Evolutionary conservation across 2,113 vertebrate genomes (phyloP).

Genomic region (Lepisosteus osseus): DNA sequence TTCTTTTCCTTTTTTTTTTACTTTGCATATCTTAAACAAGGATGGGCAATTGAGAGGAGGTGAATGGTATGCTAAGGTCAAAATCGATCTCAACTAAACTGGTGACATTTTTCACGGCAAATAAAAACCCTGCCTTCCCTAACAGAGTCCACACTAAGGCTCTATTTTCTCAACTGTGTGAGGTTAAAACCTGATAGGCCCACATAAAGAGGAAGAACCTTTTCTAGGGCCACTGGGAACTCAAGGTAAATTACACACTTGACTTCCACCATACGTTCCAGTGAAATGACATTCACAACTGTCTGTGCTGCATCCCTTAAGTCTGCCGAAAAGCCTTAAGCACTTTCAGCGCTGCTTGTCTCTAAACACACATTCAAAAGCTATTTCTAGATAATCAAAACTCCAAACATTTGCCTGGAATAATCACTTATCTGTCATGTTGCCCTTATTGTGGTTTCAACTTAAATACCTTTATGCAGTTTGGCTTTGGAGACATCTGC

Average conservation of each 20-base stretch:
- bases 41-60: not conserved
- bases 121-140: not conserved
- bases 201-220: not conserved
- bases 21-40: not conserved
- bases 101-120: not conserved
- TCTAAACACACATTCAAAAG: constrained; percentile 5
- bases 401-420: not conserved
- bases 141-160: not conserved
- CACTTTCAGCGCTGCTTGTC: constrained; percentile 21
- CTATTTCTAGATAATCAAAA: not conserved
- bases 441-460: constrained; percentile 28
- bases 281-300: constrained; percentile 53
- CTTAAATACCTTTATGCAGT: not conserved
- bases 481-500: too few relatives aligned
- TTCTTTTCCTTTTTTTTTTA: not conserved
- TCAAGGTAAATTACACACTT: constrained; percentile 61
- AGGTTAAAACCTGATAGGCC: not conserved
- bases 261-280: constrained; percentile 57
- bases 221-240: constrained; percentile 48
- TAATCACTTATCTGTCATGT: constrained; percentile 28
- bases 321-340: not conserved
- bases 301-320: constrained; percentile 44
- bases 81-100: not conserved
- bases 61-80: not conserved
- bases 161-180: constrained; percentile 3